phyloP scores from a whole-genome alignment of 2,797 vertebrate genomes.

The Euthynnus affinis region DNA sequence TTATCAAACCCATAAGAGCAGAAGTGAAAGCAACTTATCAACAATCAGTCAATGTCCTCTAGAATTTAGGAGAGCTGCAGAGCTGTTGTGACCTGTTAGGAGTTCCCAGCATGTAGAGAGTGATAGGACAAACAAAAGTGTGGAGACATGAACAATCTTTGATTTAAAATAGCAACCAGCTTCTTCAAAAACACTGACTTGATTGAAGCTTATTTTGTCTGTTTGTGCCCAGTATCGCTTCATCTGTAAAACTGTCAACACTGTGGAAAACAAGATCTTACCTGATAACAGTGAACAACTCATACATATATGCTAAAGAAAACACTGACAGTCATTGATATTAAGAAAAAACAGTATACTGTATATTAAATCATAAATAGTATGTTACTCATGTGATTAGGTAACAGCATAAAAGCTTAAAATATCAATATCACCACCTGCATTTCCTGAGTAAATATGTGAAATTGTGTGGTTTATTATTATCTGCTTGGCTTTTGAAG shows the following conservation, averaged over 20 bases:
- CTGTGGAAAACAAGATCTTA: not conserved
- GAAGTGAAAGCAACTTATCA: slow-evolving; percentile 1
- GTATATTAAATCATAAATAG: no score
- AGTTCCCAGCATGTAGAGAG: not conserved
- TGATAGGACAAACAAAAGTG: not conserved
- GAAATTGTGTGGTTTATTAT: not conserved
- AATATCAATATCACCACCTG: not conserved
- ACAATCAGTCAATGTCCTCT: not conserved
- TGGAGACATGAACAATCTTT: not conserved
- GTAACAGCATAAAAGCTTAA: not conserved
- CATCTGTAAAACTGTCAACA: not conserved
- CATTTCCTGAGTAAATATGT: not conserved
- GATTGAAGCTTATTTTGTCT: not conserved
- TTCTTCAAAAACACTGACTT: not conserved
- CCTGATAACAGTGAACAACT: no score
- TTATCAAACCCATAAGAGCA: slow-evolving; percentile 3
- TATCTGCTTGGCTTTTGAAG: not conserved
- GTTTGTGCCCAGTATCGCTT: not conserved
- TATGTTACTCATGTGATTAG: no score
- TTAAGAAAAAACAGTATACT: not conserved
- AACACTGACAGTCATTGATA: not conserved
- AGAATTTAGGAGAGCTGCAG: not conserved
- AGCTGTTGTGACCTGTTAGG: not conserved
- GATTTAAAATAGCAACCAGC: not conserved
- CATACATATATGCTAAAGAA: not conserved